A percentile compares a stretch with the other conserved stretches of the same genome.
phyloP scores from a whole-genome alignment of 1,140 invertebrate species.

The Macrocentrus cingulum region DNA sequence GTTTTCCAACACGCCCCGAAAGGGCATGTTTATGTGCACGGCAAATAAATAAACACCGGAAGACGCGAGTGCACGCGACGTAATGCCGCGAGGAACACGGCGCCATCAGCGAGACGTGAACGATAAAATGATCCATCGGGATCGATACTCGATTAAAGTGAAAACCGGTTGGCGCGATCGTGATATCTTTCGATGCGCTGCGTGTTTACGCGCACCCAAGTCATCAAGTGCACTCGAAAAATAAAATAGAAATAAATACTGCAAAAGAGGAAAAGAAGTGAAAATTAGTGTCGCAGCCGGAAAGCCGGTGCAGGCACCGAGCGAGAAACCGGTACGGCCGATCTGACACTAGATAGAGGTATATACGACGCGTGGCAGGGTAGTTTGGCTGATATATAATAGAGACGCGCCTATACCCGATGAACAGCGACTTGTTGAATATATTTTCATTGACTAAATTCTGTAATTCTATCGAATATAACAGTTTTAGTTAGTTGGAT shows the following conservation, averaged over 20 bases:
- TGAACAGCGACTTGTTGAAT: no score
- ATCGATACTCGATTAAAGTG: conserved; percentile 21
- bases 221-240: not conserved
- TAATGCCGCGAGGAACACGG: not conserved
- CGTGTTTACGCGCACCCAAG: conserved; percentile 2
- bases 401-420: no score
- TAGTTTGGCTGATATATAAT: not conserved
- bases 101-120: conserved; percentile 10
- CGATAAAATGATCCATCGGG: conserved; percentile 18
- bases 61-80: no score
- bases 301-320: no score
- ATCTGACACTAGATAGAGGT: conserved; percentile 24
- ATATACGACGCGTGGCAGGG: conserved; percentile 23
- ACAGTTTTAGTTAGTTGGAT: not conserved
- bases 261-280: not conserved
- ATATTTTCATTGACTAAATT: not conserved
- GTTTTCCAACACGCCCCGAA: no score
- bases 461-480: not conserved
- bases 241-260: not conserved
- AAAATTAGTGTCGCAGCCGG: conserved; percentile 2
- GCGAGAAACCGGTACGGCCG: conserved; percentile 26
- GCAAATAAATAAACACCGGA: no score
- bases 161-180: conserved; percentile 18
- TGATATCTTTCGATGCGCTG: conserved; percentile 4
- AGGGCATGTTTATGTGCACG: no score